Evolutionary conservation across 2,888 invertebrate species (phyloP).

Genomic region (Lasioglossum malachurum): DNA sequence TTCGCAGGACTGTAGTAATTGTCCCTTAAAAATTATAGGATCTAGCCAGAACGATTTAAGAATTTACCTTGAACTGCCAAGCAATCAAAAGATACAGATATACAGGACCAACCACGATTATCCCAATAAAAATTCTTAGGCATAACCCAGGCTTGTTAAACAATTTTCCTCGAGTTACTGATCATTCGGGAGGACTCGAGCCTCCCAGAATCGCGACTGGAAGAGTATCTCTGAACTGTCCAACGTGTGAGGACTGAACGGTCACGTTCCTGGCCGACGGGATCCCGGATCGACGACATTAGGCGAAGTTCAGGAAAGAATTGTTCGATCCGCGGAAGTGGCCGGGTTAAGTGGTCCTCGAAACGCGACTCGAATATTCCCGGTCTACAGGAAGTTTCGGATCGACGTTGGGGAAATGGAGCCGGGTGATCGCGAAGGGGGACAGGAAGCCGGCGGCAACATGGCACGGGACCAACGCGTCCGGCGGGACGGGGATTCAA

Average conservation of each 20-base stretch:
- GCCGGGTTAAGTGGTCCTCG: conserved; percentile 6
- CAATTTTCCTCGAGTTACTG: background rate
- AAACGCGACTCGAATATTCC: conserved; percentile 4
- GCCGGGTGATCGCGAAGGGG: conserved; percentile 12
- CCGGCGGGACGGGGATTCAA: conserved; percentile 23
- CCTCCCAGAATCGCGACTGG: background rate
- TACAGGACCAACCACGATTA: background rate
- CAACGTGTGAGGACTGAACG: background rate
- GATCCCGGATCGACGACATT: background rate
- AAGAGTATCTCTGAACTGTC: background rate
- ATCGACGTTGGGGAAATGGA: background rate
- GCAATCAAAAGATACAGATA: background rate
- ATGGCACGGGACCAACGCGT: conserved; percentile 17
- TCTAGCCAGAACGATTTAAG: background rate
- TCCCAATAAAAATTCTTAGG: background rate
- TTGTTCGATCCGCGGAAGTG: conserved; percentile 5
- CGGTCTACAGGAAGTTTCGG: background rate
- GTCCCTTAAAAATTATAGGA: background rate
- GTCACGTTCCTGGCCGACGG: background rate
- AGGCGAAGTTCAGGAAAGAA: conserved; percentile 3
- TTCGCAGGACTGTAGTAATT: too few species aligned
- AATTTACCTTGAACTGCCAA: background rate
- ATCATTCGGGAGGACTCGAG: background rate
- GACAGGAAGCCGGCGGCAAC: conserved; percentile 13
- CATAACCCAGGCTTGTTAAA: background rate